These are phyloP conservation scores for Netelia inedita DNA, from an alignment of 2,888 invertebrate genomes.

Conservation along the genomic window DNA sequence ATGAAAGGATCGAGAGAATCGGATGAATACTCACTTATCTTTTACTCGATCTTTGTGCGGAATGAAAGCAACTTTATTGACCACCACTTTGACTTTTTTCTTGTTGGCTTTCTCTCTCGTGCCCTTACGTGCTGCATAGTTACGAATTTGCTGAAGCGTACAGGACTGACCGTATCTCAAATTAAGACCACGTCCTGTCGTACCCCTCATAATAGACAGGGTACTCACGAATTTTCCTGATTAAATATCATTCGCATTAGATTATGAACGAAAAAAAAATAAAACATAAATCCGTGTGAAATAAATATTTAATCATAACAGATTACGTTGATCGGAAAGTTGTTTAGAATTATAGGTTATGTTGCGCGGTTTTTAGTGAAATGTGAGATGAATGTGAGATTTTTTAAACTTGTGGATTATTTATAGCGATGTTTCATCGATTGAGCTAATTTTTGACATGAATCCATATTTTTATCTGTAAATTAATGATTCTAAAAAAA, in stretches of 20 bases:
- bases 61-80: slow-evolving; percentile 91
- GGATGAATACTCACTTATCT: slow-evolving; percentile 85
- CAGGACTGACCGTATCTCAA: slow-evolving; percentile 51
- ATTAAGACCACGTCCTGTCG: slow-evolving; percentile 44
- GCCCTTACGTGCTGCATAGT: slow-evolving; percentile 93
- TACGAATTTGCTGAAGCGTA: slow-evolving; percentile 77
- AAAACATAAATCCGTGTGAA: neutral
- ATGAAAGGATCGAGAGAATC: neutral
- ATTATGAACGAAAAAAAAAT: neutral
- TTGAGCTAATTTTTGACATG: neutral
- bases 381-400: neutral
- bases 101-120: slow-evolving; percentile 91
- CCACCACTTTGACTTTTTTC: slow-evolving; percentile 91
- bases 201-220: slow-evolving; percentile 34
- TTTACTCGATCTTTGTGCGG: slow-evolving; percentile 89
- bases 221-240: slow-evolving; percentile 60
- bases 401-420: too few species aligned
- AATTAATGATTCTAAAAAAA: slow-evolving; percentile 2
- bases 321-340: slow-evolving; percentile 2
- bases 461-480: slow-evolving; percentile 1
- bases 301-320: slow-evolving; percentile 4
- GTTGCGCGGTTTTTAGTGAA: neutral
- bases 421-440: neutral
- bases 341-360: slow-evolving; percentile 24
- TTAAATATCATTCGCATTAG: neutral